A percentile compares a stretch with the other conserved stretches of the same genome.
Evolutionary conservation across 2,888 invertebrate species (phyloP).

Genomic region (Sialis lutaria): DNA sequence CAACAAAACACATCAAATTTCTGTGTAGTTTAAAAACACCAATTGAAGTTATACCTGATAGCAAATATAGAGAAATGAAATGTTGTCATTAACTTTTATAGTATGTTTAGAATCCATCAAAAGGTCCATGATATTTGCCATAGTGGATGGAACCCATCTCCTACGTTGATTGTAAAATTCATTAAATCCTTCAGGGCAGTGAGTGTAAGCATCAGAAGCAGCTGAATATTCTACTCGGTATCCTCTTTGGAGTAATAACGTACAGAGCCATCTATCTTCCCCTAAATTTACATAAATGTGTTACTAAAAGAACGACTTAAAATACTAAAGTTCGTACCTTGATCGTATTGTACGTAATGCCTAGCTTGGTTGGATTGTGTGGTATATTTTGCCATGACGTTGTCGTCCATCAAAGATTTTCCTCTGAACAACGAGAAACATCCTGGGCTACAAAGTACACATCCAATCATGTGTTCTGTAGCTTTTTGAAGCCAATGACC

Average conservation of each 20-base stretch:
- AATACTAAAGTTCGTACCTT: constrained; percentile 36
- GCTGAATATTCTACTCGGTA: constrained; percentile 97
- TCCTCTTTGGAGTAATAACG: constrained; percentile 85
- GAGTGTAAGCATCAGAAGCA: constrained; percentile 98
- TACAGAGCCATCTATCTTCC: constrained; percentile 98
- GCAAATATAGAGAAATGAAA: constrained; percentile 80
- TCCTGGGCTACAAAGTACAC: constrained; percentile 96
- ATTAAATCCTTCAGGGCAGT: constrained; percentile 91
- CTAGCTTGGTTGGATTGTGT: constrained; percentile 80
- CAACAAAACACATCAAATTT: not conserved
- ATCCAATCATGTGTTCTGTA: constrained; percentile 99
- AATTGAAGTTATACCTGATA: constrained; percentile 39
- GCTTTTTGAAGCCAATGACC: constrained; percentile 99
- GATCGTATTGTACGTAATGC: constrained; percentile 98
- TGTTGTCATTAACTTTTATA: constrained; percentile 92
- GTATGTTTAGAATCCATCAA: constrained; percentile 83
- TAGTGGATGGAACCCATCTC: constrained; percentile 97
- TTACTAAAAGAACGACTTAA: too few relatives aligned
- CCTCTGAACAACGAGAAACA: constrained; percentile 96
- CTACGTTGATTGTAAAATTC: constrained; percentile 98
- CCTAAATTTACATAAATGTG: constrained; percentile 27
- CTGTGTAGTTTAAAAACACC: too few relatives aligned
- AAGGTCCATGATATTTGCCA: constrained; percentile 97
- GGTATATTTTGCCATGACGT: constrained; percentile 94
- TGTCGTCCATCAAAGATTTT: constrained; percentile 96